Evolutionary conservation across 2,888 invertebrate genomes (phyloP), one percentile per base, ranked within the genome.

Genomic region (Nomada goodeniana): DNA sequence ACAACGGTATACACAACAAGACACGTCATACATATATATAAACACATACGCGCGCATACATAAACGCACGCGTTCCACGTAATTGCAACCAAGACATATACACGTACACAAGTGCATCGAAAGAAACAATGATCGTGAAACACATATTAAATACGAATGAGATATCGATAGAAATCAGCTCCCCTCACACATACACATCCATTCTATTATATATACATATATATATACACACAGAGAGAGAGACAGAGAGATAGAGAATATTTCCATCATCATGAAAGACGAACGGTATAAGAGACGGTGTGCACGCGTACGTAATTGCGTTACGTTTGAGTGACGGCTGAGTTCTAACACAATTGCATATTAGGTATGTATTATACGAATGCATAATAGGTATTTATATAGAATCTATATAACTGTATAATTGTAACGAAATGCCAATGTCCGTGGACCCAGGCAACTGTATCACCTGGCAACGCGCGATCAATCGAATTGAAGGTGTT

Each of bases 301-400:
- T 84, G 85, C 84, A 83, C 85, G 85, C 85, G 89, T 89, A 89
- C 88, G 90, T 90, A 84, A 86, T 89, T 89, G 89, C 89, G 89
- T 91, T 89, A 90, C 90, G 91, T 92, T 91, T 85, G 89, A 90
- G 89, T 92, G 91, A 91, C 90, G 91, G 90, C 88, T 89, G 90
- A 92, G 90, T 91, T 92, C 87, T 90, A 90, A 92, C 89, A 91
- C 91, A 92, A 92, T 92, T 91, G 91, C 93, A 93, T 93, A 92
- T 91, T 93, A 93, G 93, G 91, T 93, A 93, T 93, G 93, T 93
- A 93, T 92, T 92, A 92, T 91, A 92, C 89, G 91, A 93, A 91
- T 92, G 91, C 92, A 93, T 93, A 93, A 91, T 93, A 93, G 92
- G 91, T 93, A 93, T 93, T 93, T 93, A 93, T 93, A 93, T 93